phyloP scores from a whole-genome alignment of 2,113 vertebrate species.

The Formicarius rufipectus region DNA sequence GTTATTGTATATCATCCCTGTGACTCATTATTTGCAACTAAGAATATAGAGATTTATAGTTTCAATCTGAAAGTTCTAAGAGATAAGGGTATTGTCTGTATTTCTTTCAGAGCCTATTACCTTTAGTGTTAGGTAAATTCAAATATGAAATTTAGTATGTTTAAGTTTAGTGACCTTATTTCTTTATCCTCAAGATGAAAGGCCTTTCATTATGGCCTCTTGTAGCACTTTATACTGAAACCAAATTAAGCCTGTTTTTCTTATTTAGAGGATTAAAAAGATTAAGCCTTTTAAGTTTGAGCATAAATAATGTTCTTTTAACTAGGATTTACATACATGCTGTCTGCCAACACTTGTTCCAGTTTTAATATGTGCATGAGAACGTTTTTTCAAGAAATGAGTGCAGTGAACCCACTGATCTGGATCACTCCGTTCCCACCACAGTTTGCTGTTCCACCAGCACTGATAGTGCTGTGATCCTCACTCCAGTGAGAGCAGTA shows the following conservation, averaged over 20 bases:
- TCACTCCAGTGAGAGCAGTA: neutral
- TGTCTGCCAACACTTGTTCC: neutral
- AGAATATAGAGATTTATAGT: neutral
- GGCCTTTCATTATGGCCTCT: neutral
- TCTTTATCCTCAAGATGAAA: neutral
- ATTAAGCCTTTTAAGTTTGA: neutral
- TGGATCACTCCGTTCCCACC: rapidly evolving
- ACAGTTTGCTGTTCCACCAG: neutral
- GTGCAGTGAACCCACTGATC: neutral
- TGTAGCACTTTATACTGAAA: neutral
- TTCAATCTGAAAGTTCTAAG: neutral
- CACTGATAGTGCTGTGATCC: neutral
- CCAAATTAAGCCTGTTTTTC: neutral
- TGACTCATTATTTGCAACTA: rapidly evolving
- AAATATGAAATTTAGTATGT: neutral
- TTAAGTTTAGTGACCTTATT: neutral
- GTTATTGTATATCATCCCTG: rapidly evolving
- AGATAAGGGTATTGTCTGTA: neutral
- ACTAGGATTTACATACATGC: neutral
- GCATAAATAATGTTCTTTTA: neutral
- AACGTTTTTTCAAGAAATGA: neutral
- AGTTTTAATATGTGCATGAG: neutral
- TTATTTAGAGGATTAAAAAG: neutral
- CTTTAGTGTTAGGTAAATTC: neutral
- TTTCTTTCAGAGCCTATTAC: neutral